A percentile compares a stretch with the other conserved stretches of the same genome.
Conservation (phyloP, 2,888 invertebrate species). For the Fabriciana adippe region DNA sequence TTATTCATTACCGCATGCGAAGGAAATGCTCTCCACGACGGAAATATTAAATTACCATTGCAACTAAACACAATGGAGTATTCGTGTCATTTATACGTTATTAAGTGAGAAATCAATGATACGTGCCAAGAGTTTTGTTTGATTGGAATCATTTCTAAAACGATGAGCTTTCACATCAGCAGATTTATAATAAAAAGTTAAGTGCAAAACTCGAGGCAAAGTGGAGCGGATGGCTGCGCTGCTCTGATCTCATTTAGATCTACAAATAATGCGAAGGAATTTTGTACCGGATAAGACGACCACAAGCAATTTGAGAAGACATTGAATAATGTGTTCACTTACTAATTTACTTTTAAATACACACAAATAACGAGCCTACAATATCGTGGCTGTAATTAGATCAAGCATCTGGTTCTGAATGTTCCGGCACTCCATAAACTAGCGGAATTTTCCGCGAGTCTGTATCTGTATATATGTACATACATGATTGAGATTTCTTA, state of each 20-base stretch:
- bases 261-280: not conserved
- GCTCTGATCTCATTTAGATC: not conserved
- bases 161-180: no score
- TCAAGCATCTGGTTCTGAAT: constrained; percentile 21
- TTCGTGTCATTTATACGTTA: constrained; percentile 22
- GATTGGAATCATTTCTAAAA: not conserved
- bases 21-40: constrained; percentile 46
- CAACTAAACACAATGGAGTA: constrained; percentile 39
- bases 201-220: no score
- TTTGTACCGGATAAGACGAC: not conserved
- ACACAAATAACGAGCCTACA: not conserved
- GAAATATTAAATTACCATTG: constrained; percentile 45
- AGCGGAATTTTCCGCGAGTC: constrained; percentile 21
- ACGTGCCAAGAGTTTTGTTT: constrained; percentile 3
- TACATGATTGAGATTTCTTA: not conserved
- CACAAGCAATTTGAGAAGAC: not conserved
- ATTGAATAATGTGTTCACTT: not conserved
- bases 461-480: not conserved
- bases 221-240: no score
- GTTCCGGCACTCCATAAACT: constrained; percentile 19
- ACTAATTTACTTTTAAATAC: constrained; percentile 1
- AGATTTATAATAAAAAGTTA: no score
- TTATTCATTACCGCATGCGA: constrained; percentile 44
- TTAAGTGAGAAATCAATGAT: constrained; percentile 16
- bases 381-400: constrained; percentile 19